Evolutionary conservation across 2,797 vertebrate genomes (phyloP), one percentile per base, ranked within the genome.

Genomic region (Tokudaia tokunoshimensis): DNA sequence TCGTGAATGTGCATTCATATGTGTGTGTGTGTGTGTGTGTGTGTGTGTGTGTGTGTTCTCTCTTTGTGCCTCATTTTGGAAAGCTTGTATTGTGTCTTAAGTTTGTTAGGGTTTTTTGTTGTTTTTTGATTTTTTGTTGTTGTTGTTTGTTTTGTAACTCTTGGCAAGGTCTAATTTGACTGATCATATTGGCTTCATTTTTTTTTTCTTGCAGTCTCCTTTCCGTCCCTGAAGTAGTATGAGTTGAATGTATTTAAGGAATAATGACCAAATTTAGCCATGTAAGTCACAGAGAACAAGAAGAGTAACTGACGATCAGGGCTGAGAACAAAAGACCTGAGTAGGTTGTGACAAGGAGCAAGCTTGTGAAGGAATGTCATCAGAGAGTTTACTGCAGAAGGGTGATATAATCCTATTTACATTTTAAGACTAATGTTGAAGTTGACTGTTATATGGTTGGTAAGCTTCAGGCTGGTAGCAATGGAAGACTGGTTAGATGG

Each of bases 351-450:
- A 50, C 34, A 37, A 82, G 63, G 34, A 78, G 52, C 52, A 52
- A 52, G 26, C 84, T 52, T 81, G 65, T 72, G 22, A 78, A 82
- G 44, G 12, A 20, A 89, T 74, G 37, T 50, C 65, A 3, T 14
- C 55, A 26, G 65, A 52, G 17, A 19, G 24, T 70, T 87, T 80
- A 34, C 19, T 74, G 14, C 47, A 75, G 44, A 34, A 87, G 57
- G 47, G 34, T 75, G 34, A 75, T 31, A 61, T 34, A 47, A 72
- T 44, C 8, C 74, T 24, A 44, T 61, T 91, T 70, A 44, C 20
- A 44, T 91, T 91, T 91, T 85, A 91, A 86, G 55, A 76, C 92
- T 89, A 17, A 0, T 80, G 26, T 55, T 88, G 10, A 44, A 78
- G 22, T 52, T 88, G 65, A 31, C 41, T 65, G 0, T 37, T 83